Conservation (phyloP, 2,113 vertebrate genomes). For the Regulus satrapa region DNA sequence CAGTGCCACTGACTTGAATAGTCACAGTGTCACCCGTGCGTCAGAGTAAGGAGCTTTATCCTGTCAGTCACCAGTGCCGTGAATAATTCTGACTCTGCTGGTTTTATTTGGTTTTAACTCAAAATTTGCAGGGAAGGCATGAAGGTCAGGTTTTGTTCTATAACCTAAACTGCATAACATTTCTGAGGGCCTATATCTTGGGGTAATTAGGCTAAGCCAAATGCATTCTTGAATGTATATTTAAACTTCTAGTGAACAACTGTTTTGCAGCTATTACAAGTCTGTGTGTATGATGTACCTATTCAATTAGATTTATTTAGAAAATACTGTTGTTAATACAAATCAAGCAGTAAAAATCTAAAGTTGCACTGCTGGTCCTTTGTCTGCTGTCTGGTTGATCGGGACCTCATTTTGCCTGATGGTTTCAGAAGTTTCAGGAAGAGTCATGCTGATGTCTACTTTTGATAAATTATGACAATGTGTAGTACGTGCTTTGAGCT, state of each 20-base stretch:
- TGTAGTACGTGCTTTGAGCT: background rate
- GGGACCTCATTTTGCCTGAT: background rate
- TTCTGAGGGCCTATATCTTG: background rate
- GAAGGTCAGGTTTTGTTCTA: background rate
- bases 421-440: background rate
- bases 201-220: background rate
- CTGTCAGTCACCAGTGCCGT: conserved; percentile 16
- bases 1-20: conserved; percentile 26
- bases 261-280: background rate
- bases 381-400: background rate
- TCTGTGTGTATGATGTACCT: background rate
- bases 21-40: background rate
- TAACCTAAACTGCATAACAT: background rate
- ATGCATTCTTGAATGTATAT: background rate
- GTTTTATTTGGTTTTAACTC: conserved; percentile 12
- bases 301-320: background rate
- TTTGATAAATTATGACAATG: background rate
- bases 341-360: background rate
- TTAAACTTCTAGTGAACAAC: background rate
- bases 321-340: background rate
- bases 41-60: conserved; percentile 1
- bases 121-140: background rate
- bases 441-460: background rate
- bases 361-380: background rate
- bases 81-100: background rate